Evolutionary conservation across 2,113 vertebrate species (phyloP).

Genomic region (Coracopsis vasa): DNA sequence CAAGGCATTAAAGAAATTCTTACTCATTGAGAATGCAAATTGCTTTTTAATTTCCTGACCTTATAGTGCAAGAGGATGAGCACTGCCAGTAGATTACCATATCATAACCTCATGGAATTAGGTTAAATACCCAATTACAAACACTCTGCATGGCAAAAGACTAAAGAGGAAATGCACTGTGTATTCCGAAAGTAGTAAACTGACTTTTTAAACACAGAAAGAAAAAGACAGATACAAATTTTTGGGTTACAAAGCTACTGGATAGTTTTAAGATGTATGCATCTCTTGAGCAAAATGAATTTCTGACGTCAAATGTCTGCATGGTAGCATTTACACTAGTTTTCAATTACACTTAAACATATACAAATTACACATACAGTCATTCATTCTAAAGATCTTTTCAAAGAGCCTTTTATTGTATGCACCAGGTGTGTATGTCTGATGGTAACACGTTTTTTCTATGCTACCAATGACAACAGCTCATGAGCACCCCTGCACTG

Average conservation of each 20-base stretch:
- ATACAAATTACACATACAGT: background rate
- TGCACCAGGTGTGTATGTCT: background rate
- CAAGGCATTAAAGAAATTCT: constrained; percentile 8
- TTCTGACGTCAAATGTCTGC: background rate
- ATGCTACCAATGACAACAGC: background rate
- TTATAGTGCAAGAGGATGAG: constrained; percentile 26
- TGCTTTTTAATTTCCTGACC: constrained; percentile 42
- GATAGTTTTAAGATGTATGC: background rate
- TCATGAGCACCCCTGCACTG: background rate
- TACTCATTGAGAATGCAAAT: background rate
- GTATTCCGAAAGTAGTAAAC: background rate
- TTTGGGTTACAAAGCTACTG: background rate
- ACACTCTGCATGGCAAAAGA: background rate
- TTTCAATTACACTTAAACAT: background rate
- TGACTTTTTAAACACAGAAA: background rate
- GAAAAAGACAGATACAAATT: background rate
- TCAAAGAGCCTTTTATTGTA: background rate
- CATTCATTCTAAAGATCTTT: background rate
- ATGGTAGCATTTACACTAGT: background rate
- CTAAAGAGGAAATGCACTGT: background rate
- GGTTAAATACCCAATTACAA: constrained; percentile 48
- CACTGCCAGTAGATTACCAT: constrained; percentile 3
- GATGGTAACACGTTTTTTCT: background rate
- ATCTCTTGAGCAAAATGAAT: background rate
- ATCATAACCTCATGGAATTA: constrained; percentile 31